Evolutionary conservation across 2,797 vertebrate species (phyloP).

Genomic region (Danio choprae): DNA sequence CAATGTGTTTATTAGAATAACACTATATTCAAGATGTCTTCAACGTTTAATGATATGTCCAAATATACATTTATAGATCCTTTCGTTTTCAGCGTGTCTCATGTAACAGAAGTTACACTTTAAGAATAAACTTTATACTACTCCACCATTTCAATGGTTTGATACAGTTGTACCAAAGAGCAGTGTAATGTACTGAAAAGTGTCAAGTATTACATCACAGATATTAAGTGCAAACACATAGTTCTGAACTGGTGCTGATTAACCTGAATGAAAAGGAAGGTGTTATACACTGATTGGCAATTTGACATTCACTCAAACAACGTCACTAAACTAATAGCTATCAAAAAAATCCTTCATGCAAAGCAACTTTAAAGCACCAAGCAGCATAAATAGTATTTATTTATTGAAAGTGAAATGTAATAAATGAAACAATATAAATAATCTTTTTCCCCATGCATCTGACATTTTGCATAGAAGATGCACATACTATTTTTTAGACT

Average conservation of each 20-base stretch:
- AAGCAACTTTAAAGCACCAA: neutral
- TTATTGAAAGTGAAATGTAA: neutral
- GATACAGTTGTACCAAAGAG: neutral
- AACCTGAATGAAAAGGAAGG: neutral
- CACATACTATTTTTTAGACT: too few relatives aligned
- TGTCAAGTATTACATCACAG: constrained; percentile 9
- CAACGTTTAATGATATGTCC: constrained; percentile 48
- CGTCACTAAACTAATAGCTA: neutral
- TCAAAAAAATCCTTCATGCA: constrained; percentile 24
- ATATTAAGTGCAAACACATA: neutral
- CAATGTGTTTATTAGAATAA: constrained; percentile 46
- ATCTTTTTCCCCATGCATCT: neutral
- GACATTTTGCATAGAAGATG: too few relatives aligned
- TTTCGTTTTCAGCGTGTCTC: neutral
- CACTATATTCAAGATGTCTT: constrained; percentile 55
- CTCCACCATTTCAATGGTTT: neutral
- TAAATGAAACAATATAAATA: neutral
- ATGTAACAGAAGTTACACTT: neutral
- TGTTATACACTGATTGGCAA: neutral
- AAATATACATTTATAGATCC: constrained; percentile 39
- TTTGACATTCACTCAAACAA: neutral
- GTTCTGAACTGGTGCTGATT: neutral
- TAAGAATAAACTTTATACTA: neutral
- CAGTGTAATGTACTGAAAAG: constrained; percentile 5
- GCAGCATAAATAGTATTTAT: neutral